These are phyloP conservation scores for Podarcis siculus DNA, from an alignment of 2,797 vertebrate genomes.

Conservation along the genomic window DNA sequence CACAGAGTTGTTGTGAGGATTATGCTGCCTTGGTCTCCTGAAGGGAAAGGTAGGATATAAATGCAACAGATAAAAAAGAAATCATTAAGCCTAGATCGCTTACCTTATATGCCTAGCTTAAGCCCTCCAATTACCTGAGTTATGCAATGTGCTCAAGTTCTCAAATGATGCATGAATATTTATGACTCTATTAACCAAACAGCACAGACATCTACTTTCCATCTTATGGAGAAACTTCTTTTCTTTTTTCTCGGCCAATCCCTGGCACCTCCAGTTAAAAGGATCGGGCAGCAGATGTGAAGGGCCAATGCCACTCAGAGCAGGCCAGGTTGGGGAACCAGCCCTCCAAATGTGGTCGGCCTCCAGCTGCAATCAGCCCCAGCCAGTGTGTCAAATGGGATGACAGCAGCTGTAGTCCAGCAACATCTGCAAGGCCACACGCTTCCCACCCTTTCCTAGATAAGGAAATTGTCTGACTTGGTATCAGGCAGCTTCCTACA, in stretches of 20 bases:
- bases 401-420: too few species aligned
- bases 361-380: neutral
- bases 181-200: neutral
- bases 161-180: neutral
- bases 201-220: neutral
- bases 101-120: neutral
- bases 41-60: too few species aligned
- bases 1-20: neutral
- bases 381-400: neutral
- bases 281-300: too few species aligned
- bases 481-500: too few species aligned
- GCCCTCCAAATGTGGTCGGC: too few species aligned
- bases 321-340: too few species aligned
- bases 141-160: neutral
- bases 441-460: too few species aligned
- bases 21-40: neutral
- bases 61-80: neutral
- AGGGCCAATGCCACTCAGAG: too few species aligned
- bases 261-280: too few species aligned
- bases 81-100: neutral
- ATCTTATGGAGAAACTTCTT: neutral
- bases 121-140: neutral
- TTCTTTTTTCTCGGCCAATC: neutral
- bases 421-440: too few species aligned
- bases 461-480: too few species aligned